Conservation (phyloP, 2,113 vertebrate species). For the Centrocercus urophasianus region DNA sequence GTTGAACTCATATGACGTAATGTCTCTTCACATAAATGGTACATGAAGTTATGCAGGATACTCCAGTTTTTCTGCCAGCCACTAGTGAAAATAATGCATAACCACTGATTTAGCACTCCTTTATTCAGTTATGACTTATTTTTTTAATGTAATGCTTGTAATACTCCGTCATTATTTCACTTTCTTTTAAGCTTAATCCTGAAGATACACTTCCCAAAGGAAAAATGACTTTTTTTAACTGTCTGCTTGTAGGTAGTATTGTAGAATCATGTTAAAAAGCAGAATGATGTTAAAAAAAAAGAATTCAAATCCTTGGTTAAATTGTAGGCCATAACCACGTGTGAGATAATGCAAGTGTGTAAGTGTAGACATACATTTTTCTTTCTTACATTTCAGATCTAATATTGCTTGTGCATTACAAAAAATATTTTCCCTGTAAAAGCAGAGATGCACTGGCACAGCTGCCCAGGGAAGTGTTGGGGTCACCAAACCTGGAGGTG, state of each 20-base stretch:
- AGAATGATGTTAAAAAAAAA: neutral
- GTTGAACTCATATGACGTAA: neutral
- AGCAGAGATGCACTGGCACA: too few species aligned
- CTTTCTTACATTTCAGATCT: neutral
- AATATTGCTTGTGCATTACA: neutral
- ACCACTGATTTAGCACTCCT: neutral
- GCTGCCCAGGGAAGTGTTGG: too few species aligned
- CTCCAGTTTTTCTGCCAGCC: neutral
- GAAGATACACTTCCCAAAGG: neutral
- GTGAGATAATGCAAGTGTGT: neutral
- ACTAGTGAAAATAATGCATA: slow-evolving; percentile 12
- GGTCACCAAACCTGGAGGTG: too few species aligned
- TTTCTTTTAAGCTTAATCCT: slow-evolving; percentile 24
- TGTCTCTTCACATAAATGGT: neutral
- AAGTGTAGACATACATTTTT: neutral
- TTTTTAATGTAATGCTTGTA: neutral
- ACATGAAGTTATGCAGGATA: neutral
- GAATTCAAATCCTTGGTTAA: neutral
- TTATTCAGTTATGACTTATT: neutral
- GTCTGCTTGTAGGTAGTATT: neutral
- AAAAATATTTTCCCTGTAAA: too few species aligned
- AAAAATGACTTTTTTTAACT: neutral
- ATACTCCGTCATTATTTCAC: neutral
- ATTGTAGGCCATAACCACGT: neutral
- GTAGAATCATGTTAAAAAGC: neutral